These are phyloP conservation scores for Labroides dimidiatus DNA, from an alignment of 2,797 vertebrate species.

Conservation along the genomic window DNA sequence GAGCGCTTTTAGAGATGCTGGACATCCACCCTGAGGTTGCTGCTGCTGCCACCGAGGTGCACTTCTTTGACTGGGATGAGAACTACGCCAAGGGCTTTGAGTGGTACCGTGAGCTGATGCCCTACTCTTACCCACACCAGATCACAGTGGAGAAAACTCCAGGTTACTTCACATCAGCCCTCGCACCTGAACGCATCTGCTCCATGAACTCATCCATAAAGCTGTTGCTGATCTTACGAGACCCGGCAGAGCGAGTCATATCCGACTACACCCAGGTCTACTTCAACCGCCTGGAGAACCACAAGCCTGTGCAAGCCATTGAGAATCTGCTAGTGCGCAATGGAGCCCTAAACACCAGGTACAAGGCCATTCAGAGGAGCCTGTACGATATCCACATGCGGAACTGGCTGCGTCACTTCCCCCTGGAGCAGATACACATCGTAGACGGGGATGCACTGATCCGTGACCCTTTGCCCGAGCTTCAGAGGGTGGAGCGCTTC, in stretches of 20 bases:
- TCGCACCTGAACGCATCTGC: slow-evolving; percentile 90
- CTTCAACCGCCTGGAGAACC: slow-evolving; percentile 94
- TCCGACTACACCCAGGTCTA: slow-evolving; percentile 97
- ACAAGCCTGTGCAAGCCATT: slow-evolving; percentile 94
- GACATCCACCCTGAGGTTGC: slow-evolving; percentile 94
- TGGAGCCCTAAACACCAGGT: slow-evolving; percentile 90
- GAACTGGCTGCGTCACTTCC: slow-evolving; percentile 93
- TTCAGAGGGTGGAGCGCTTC: slow-evolving; percentile 93
- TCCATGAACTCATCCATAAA: slow-evolving; percentile 95
- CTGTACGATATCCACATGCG: slow-evolving; percentile 94
- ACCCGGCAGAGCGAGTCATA: slow-evolving; percentile 93
- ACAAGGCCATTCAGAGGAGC: slow-evolving; percentile 95
- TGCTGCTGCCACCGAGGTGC: slow-evolving; percentile 93
- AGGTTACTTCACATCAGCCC: slow-evolving; percentile 92
- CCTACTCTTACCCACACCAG: slow-evolving; percentile 92
- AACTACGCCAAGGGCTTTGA: slow-evolving; percentile 93
- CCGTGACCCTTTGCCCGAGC: slow-evolving; percentile 90
- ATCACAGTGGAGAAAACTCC: slow-evolving; percentile 96
- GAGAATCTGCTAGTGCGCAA: slow-evolving; percentile 94
- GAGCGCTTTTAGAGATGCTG: slow-evolving; percentile 93
- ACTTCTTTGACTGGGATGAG: slow-evolving; percentile 97
- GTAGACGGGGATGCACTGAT: slow-evolving; percentile 94
- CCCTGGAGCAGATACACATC: slow-evolving; percentile 93
- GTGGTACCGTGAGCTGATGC: slow-evolving; percentile 94
- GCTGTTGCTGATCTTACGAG: slow-evolving; percentile 91